phyloP scores from a whole-genome alignment of 2,888 invertebrate genomes.

The Drosophila lacicola region DNA sequence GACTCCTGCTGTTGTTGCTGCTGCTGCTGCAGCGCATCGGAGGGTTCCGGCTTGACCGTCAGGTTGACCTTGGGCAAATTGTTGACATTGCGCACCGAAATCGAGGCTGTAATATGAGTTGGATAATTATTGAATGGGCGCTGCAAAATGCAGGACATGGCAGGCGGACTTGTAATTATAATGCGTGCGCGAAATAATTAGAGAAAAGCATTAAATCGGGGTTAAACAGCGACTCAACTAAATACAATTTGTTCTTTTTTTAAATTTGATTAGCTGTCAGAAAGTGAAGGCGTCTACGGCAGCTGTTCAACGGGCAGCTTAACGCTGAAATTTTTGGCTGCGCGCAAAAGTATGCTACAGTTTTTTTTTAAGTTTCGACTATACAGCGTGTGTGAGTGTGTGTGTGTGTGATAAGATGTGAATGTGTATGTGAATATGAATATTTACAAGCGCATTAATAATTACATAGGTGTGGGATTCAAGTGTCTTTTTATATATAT shows the following conservation, averaged over 20 bases:
- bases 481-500: conserved; percentile 26
- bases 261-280: conserved; percentile 11
- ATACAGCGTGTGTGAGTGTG: conserved; percentile 49
- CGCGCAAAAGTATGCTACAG: conserved; percentile 56
- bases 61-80: conserved; percentile 84
- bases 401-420: conserved; percentile 4
- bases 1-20: conserved; percentile 51
- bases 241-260: neutral
- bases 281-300: conserved; percentile 39
- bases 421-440: conserved; percentile 38
- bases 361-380: conserved; percentile 32
- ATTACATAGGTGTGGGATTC: conserved; percentile 64
- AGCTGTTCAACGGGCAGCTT: conserved; percentile 22
- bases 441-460: conserved; percentile 71
- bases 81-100: conserved; percentile 87
- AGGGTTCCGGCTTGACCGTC: conserved; percentile 84
- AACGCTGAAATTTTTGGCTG: conserved; percentile 1
- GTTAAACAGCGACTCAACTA: conserved; percentile 25
- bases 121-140: conserved; percentile 3
- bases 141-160: neutral
- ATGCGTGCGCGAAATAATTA: conserved; percentile 75
- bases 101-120: conserved; percentile 87
- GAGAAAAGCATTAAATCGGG: conserved; percentile 48
- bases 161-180: conserved; percentile 55
- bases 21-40: conserved; percentile 67